A percentile compares a stretch with the other conserved stretches of the same genome.
Evolutionary conservation across 2,113 vertebrate species (phyloP).

Genomic region (Myotis yumanensis): DNA sequence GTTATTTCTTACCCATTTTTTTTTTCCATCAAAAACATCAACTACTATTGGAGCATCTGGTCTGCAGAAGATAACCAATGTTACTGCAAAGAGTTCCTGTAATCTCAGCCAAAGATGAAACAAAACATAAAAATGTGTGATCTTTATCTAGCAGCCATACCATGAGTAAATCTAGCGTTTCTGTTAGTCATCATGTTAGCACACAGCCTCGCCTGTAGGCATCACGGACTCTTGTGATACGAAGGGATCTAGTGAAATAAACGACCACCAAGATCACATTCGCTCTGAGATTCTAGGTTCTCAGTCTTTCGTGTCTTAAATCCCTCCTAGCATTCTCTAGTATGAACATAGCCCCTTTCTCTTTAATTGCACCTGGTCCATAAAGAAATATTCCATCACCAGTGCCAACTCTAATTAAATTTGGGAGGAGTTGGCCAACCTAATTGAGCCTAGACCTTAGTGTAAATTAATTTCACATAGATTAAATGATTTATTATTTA

Average conservation of each 20-base stretch:
- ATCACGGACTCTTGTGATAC: background rate
- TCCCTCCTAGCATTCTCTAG: background rate
- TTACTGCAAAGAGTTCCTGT: too few species aligned
- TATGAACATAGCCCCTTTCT: background rate
- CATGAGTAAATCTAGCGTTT: background rate
- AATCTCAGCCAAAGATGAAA: too few species aligned
- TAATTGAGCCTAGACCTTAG: constrained; percentile 65
- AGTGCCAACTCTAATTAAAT: constrained; percentile 61
- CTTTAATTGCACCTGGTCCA: constrained; percentile 50
- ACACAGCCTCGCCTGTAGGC: background rate
- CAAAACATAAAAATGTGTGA: too few species aligned
- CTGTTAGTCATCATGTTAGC: background rate
- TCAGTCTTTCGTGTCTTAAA: background rate
- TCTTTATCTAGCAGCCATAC: too few species aligned
- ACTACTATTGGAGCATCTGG: too few species aligned
- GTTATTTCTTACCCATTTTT: too few species aligned
- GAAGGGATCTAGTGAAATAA: constrained; percentile 3
- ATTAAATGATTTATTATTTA: constrained; percentile 72
- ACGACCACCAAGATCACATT: background rate
- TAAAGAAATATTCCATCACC: constrained; percentile 62
- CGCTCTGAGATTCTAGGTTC: background rate
- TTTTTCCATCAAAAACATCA: too few species aligned
- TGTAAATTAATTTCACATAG: constrained; percentile 77
- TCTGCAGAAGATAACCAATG: too few species aligned
- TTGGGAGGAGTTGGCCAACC: constrained; percentile 60